Base-by-base conservation (phyloP, 2,888 invertebrate species). In the Agrotis segetum region DNA sequence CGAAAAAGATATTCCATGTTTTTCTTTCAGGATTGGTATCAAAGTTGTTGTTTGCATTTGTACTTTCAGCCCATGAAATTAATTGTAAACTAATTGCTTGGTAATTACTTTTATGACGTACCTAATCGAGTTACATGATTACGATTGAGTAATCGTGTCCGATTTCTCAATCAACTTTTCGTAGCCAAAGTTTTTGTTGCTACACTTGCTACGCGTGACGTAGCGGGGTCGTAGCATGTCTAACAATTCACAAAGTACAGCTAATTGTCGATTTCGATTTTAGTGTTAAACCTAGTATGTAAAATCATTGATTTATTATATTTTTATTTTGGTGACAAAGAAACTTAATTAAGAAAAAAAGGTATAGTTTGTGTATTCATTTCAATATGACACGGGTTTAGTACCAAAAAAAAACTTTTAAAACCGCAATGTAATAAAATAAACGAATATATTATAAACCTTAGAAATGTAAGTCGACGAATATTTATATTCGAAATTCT, bases 191-290 rank as follows among this genome's bases (percentile, higher is more conserved):
- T 17, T 46, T 29, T 47, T 9, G 1, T 5, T 56, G 53, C 79
- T 79, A 79, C 79, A 50, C 40, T 16, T 55, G 52, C 80, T 82
- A 80, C 69, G 77, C 14, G 5, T 60, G 63, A 70, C 70, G 76
- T 76, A 70, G 49, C 44, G 40, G 14, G 7, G 14, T 44, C 53
- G 76, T 77, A 77, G 78, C 73, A 55, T 6, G 4, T 58, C 5
- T 24, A 49, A 59, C 13, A 14, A 53, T 46, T n/a, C 56, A 56
- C 44, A 19, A 46, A 44, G 9, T 1, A 7, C 14, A n/a, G n/a
- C n/a, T 34, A 5, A n/a, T 13, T n/a, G 5, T 13, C 13, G 5
- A 56, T 34, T 34, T n/a, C 6, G 6, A 1, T n/a, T 17, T 21
- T 17, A 5, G 4, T 14, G 9, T 16, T 34, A 4, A 63, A 2